A percentile compares a stretch with the other conserved stretches of the same genome.
Conservation (phyloP, 2,888 invertebrate species). For the Diogma glabrata region DNA sequence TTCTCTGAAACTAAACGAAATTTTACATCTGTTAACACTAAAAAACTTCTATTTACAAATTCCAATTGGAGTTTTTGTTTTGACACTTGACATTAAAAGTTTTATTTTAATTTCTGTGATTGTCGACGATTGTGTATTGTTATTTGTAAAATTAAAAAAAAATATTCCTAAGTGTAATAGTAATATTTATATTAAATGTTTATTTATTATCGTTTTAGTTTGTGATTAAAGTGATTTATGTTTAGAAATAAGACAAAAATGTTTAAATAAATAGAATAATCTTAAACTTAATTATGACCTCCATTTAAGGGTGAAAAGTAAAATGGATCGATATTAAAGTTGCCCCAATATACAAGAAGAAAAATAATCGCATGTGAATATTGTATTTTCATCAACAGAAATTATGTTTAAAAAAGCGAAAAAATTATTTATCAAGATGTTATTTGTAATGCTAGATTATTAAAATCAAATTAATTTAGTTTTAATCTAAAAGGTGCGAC, state of each 20-base stretch:
- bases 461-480: background rate
- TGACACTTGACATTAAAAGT: constrained; percentile 5
- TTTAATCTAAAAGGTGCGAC: background rate
- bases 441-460: background rate
- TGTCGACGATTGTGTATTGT: constrained; percentile 8
- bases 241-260: background rate
- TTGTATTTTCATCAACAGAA: background rate
- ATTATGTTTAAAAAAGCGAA: background rate
- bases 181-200: too few relatives aligned
- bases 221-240: too few relatives aligned
- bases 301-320: constrained; percentile 10
- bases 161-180: background rate
- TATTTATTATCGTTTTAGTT: too few relatives aligned
- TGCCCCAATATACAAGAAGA: constrained; percentile 1
- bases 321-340: constrained; percentile 9
- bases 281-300: constrained; percentile 11
- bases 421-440: background rate
- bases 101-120: constrained; percentile 3
- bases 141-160: constrained; percentile 1
- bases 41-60: too few relatives aligned
- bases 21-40: too few relatives aligned
- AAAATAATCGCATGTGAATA: background rate
- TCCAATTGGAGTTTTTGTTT: constrained; percentile 8
- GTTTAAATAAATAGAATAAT: background rate
- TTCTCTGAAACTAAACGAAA: too few relatives aligned